Percentiles rank a stretch among this genome's conserved stretches.
phyloP scores from a whole-genome alignment of 2,888 invertebrate genomes.

The Nyleta sp. region DNA sequence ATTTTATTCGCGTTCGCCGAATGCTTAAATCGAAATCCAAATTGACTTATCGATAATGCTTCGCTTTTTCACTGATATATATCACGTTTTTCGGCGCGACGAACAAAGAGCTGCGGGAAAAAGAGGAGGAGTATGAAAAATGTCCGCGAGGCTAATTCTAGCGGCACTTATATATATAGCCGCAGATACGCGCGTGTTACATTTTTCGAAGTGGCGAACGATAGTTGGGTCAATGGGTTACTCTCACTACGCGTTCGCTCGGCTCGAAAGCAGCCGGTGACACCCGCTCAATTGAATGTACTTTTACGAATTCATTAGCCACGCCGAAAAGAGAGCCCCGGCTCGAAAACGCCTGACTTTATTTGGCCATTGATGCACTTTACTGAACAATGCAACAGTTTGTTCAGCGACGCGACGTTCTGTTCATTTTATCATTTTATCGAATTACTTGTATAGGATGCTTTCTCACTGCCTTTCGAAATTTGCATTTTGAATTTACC shows the following conservation, averaged over 20 bases:
- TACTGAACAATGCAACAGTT: not conserved
- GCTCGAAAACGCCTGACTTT: not conserved
- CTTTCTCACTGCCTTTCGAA: no score
- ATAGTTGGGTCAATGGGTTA: slow-evolving; percentile 80
- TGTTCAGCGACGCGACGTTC: no score
- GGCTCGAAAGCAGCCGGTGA: slow-evolving; percentile 67
- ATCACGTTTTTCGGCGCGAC: no score
- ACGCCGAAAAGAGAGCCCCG: not conserved
- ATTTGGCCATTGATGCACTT: slow-evolving; percentile 11
- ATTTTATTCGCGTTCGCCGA: no score
- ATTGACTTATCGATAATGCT: no score
- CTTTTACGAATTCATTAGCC: slow-evolving; percentile 45
- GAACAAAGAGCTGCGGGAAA: slow-evolving; percentile 14
- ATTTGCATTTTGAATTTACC: no score
- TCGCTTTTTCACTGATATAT: no score
- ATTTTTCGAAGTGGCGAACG: slow-evolving; percentile 65
- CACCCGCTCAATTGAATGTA: slow-evolving; percentile 59
- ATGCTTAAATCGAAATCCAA: no score
- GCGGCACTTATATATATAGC: slow-evolving; percentile 44
- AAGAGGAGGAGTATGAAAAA: slow-evolving; percentile 25
- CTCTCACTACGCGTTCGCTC: slow-evolving; percentile 75
- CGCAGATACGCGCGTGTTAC: slow-evolving; percentile 50
- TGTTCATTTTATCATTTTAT: no score
- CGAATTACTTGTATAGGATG: no score
- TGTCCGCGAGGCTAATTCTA: slow-evolving; percentile 33